phyloP scores from a whole-genome alignment of 37 sponge, comb jelly and placozoan species.

The Mnemiopsis leidyi region DNA sequence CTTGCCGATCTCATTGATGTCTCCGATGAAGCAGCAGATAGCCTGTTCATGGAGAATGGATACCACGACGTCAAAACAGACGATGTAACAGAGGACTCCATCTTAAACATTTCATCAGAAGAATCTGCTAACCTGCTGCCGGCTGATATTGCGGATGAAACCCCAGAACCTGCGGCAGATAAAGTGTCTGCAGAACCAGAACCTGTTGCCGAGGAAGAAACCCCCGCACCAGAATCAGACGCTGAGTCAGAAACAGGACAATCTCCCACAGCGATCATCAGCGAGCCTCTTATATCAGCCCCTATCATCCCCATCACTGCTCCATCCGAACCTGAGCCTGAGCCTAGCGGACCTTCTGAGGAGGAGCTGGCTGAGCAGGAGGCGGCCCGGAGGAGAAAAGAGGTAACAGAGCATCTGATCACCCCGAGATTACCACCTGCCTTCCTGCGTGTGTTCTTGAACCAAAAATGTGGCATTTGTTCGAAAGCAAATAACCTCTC shows the following conservation, averaged over 20 bases:
- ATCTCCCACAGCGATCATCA: not conserved
- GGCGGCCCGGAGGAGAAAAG: not conserved
- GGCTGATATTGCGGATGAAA: no score
- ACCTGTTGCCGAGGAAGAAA: no score
- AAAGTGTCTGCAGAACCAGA: no score
- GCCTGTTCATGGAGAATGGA: not conserved
- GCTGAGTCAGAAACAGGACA: not conserved
- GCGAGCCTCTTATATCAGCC: no score
- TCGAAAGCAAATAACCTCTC: not conserved
- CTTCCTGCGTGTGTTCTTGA: not conserved
- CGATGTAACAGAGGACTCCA: not conserved
- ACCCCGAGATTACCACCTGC: not conserved
- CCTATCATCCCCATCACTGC: not conserved
- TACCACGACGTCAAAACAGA: not conserved
- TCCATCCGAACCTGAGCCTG: no score
- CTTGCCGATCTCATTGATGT: not conserved
- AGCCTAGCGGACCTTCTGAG: not conserved
- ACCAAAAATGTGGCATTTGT: not conserved
- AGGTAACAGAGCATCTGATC: not conserved
- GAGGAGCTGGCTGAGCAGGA: not conserved
- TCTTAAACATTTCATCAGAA: slow-evolving; percentile 11
- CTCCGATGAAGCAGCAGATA: not conserved
- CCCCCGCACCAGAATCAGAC: not conserved
- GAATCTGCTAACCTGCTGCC: slow-evolving; percentile 25
- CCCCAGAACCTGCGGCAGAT: no score